A percentile compares a stretch with the other conserved stretches of the same genome.
These are phyloP conservation scores for Cryptophagus acutangulus DNA, from an alignment of 2,888 invertebrate species.

Conservation along the genomic window DNA sequence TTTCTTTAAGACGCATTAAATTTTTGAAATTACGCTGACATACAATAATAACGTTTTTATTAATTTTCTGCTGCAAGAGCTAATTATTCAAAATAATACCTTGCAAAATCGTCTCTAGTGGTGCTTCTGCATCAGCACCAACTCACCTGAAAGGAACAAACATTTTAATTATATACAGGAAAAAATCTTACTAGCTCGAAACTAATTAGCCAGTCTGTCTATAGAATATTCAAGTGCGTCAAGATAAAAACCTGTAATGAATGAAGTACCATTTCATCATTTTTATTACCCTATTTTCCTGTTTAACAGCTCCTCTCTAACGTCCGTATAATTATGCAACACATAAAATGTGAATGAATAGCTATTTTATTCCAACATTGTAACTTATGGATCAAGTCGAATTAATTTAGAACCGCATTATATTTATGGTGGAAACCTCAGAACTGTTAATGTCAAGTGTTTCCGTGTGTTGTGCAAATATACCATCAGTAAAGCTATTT, in stretches of 20 bases:
- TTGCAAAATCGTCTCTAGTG: too few species aligned
- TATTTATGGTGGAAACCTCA: constrained; percentile 28
- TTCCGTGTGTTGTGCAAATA: constrained; percentile 42
- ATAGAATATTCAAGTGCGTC: constrained; percentile 9
- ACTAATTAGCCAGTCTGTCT: constrained; percentile 1
- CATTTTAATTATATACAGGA: constrained; percentile 2
- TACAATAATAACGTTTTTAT: constrained; percentile 4
- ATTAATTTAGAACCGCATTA: constrained; percentile 30
- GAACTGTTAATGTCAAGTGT: constrained; percentile 32
- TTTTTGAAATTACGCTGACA: constrained; percentile 10
- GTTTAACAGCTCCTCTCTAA: constrained; percentile 27
- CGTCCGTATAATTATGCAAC: constrained; percentile 35
- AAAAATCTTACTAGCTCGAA: too few species aligned
- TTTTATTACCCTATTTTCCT: constrained; percentile 31
- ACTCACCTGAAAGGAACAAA: constrained; percentile 12
- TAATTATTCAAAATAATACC: too few species aligned
- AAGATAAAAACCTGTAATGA: constrained; percentile 22
- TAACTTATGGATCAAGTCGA: background rate
- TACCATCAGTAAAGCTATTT: constrained; percentile 40
- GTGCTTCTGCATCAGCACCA: too few species aligned
- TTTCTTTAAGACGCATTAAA: constrained; percentile 30
- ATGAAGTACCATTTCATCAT: constrained; percentile 35
- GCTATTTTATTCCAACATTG: constrained; percentile 33
- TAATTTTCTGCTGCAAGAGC: too few species aligned
- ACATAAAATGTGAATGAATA: constrained; percentile 38